Conservation (phyloP, 1,140 invertebrate genomes). For the Brachionus asplanchnoidis region DNA sequence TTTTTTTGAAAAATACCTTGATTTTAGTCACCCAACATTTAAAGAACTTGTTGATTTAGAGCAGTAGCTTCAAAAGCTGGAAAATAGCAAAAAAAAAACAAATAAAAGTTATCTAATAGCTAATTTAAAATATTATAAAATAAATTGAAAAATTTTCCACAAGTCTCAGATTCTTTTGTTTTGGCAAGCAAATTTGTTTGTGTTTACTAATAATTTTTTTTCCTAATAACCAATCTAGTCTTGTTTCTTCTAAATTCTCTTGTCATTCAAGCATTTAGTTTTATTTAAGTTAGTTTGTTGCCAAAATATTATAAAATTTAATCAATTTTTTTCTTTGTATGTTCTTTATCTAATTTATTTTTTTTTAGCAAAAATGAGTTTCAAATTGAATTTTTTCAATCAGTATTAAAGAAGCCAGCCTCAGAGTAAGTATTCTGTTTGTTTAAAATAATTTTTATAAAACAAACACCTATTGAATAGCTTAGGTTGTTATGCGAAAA, state of each 20-base stretch:
- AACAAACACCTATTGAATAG: background rate
- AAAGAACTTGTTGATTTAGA: background rate
- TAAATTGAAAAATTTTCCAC: background rate
- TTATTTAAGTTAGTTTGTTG: background rate
- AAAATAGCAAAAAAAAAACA: background rate
- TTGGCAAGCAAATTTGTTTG: constrained; percentile 9
- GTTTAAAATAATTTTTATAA: background rate
- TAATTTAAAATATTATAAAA: background rate
- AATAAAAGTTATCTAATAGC: background rate
- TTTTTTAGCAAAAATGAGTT: background rate
- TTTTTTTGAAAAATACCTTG: background rate
- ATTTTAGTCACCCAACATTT: background rate
- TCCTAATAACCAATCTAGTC: background rate
- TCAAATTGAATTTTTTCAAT: background rate
- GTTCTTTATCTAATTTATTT: background rate
- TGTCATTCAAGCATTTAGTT: constrained; percentile 5
- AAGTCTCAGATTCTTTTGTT: background rate
- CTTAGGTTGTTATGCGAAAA: background rate
- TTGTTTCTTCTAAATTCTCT: background rate
- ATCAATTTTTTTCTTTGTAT: constrained; percentile 4
- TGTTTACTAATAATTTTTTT: background rate
- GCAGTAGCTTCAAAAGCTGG: background rate
- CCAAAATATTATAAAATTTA: background rate
- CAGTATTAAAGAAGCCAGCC: background rate
- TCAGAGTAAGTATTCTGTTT: background rate